A percentile compares a stretch with the other conserved stretches of the same genome.
These are phyloP conservation scores for Zaprionus ghesquierei DNA, from an alignment of 1,140 invertebrate genomes.

Conservation along the genomic window DNA sequence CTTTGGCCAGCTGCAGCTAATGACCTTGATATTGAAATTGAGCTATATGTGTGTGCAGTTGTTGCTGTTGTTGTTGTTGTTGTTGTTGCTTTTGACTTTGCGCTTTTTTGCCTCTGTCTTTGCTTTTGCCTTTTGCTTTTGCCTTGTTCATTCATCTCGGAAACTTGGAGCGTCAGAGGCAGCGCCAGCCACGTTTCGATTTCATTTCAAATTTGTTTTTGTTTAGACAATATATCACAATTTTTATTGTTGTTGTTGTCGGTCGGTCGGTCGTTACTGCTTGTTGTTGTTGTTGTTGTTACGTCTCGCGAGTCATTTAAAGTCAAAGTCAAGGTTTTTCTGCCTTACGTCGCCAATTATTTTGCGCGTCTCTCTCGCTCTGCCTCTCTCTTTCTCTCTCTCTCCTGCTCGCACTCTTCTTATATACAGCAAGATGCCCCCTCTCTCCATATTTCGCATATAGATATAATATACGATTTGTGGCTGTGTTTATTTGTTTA, in stretches of 20 bases:
- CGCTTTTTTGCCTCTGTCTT: constrained; percentile 10
- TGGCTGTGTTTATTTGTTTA: constrained; percentile 41
- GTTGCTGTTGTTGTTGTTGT: background rate
- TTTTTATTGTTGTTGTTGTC: constrained; percentile 30
- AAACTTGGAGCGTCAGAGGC: background rate
- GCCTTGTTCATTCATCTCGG: constrained; percentile 65
- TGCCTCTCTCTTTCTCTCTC: background rate
- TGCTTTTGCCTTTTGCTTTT: constrained; percentile 13
- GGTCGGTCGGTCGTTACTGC: constrained; percentile 7
- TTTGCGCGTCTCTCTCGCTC: constrained; percentile 35
- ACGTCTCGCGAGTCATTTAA: constrained; percentile 73
- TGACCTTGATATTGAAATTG: constrained; percentile 81
- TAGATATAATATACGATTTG: background rate
- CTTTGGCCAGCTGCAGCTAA: constrained; percentile 56
- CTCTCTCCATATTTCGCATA: constrained; percentile 5
- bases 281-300: constrained; percentile 44
- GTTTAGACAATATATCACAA: constrained; percentile 73
- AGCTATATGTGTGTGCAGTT: constrained; percentile 24
- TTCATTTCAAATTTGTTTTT: constrained; percentile 73
- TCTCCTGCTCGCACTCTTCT: constrained; percentile 2
- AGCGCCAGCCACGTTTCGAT: constrained; percentile 61
- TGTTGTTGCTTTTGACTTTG: constrained; percentile 23
- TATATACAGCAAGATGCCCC: constrained; percentile 14
- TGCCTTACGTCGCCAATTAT: constrained; percentile 80
- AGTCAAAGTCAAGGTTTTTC: constrained; percentile 83